Percentiles rank a stretch among this genome's conserved stretches.
Evolutionary conservation across 2,888 invertebrate species (phyloP).

Genomic region (Diaperis boleti): DNA sequence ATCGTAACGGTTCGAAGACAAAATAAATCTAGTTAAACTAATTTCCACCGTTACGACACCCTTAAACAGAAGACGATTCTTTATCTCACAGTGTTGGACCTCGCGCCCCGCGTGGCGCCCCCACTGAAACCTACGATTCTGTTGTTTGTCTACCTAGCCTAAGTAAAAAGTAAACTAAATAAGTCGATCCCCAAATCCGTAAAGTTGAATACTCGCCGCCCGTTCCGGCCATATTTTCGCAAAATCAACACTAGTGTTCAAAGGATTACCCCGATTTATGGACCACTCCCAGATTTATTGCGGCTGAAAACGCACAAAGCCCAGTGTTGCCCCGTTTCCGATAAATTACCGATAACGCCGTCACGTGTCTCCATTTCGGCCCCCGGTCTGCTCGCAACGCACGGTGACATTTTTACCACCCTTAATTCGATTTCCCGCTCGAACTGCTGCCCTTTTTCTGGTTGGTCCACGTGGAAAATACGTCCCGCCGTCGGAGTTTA

Average conservation of each 20-base stretch:
- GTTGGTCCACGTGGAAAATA: not conserved
- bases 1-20: no score
- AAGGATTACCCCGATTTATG: constrained; percentile 1
- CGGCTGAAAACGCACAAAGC: not conserved
- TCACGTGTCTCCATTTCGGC: not conserved
- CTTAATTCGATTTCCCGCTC: constrained; percentile 4
- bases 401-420: no score
- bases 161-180: no score
- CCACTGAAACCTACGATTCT: no score
- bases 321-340: not conserved
- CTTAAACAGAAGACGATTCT: no score
- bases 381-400: not conserved
- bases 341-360: not conserved
- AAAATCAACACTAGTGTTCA: constrained; percentile 2
- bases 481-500: not conserved
- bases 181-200: not conserved
- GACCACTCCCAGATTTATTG: not conserved
- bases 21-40: no score
- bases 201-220: not conserved
- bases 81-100: no score
- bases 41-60: no score
- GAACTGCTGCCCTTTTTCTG: not conserved
- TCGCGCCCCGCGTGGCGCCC: no score
- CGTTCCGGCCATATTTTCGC: not conserved
- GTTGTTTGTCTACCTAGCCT: no score